Conservation (phyloP, 2,113 vertebrate genomes). For the Aegotheles bennettii region DNA sequence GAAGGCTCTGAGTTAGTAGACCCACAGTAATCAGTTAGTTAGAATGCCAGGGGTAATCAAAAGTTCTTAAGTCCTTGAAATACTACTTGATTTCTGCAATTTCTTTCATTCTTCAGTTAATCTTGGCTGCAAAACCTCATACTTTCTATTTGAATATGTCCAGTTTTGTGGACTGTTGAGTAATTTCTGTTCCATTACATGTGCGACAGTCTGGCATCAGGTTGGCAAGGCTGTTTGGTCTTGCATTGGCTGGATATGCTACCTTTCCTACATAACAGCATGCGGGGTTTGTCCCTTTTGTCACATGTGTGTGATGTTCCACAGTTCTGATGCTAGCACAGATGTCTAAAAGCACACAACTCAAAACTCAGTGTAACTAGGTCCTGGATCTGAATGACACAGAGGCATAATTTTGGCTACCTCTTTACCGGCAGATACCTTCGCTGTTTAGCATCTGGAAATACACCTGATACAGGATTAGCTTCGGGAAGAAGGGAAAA, state of each 20-base stretch:
- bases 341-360: not conserved
- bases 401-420: not conserved
- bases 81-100: not conserved
- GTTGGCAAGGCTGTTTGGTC: not conserved
- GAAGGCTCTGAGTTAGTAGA: not conserved
- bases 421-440: not conserved
- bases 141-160: not conserved
- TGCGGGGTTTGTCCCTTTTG: accelerated
- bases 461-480: not conserved
- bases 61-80: not conserved
- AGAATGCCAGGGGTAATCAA: not conserved
- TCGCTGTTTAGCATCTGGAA: not conserved
- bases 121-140: not conserved
- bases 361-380: not conserved
- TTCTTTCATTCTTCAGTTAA: not conserved
- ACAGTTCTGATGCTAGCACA: not conserved
- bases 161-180: not conserved
- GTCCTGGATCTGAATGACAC: not conserved
- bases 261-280: accelerated
- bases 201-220: not conserved
- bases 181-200: not conserved
- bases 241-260: not conserved
- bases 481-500: not conserved
- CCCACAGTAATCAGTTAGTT: not conserved
- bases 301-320: not conserved